phyloP scores from a whole-genome alignment of 2,113 vertebrate genomes.

The Macquaria australasica region DNA sequence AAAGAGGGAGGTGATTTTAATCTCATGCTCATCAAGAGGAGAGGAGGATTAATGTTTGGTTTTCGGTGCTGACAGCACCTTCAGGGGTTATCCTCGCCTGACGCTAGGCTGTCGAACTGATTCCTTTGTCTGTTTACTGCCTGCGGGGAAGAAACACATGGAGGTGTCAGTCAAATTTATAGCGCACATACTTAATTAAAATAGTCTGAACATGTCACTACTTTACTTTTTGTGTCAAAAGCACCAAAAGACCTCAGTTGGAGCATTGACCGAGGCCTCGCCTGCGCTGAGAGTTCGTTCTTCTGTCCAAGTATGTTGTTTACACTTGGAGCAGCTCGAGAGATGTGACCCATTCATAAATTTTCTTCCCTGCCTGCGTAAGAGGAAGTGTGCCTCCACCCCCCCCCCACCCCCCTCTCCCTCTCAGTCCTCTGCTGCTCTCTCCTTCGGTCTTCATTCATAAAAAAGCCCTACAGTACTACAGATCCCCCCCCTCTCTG shows the following conservation, averaged over 20 bases:
- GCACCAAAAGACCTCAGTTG: background rate
- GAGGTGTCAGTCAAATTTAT: constrained; percentile 52
- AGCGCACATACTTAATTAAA: constrained; percentile 27
- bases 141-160: constrained; percentile 25
- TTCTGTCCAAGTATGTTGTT: constrained; percentile 78
- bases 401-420: constrained; percentile 1
- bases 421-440: constrained; percentile 40
- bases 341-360: constrained; percentile 84
- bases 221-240: constrained; percentile 7
- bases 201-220: constrained; percentile 3
- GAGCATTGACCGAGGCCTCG: background rate
- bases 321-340: constrained; percentile 76
- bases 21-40: background rate
- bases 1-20: constrained; percentile 3
- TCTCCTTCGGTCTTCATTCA: constrained; percentile 79
- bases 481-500: constrained; percentile 38
- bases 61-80: constrained; percentile 38
- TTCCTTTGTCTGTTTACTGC: constrained; percentile 49
- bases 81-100: constrained; percentile 11
- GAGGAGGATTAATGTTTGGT: constrained; percentile 29
- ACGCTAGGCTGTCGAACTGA: constrained; percentile 17
- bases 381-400: constrained; percentile 81
- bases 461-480: constrained; percentile 80
- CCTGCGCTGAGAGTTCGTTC: constrained; percentile 47
- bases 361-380: constrained; percentile 78